Percentiles rank a stretch among this genome's conserved stretches.
These are phyloP conservation scores for Drosophila truncata DNA, from an alignment of 1,140 invertebrate species.

Conservation along the genomic window DNA sequence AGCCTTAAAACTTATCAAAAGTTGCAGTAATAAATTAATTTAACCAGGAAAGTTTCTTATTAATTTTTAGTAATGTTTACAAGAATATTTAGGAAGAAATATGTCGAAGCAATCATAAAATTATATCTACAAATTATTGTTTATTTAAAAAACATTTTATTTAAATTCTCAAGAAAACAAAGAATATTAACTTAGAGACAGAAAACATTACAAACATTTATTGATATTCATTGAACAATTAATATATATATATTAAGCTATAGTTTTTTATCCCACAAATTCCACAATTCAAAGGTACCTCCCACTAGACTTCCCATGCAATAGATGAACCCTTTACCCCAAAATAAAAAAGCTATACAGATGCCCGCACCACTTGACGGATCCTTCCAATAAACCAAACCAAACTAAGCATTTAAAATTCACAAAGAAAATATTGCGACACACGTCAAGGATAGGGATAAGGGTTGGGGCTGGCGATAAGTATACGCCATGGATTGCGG, in stretches of 20 bases:
- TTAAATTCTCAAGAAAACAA: neutral
- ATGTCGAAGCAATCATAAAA: neutral
- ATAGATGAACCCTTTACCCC: conserved; percentile 9
- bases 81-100: neutral
- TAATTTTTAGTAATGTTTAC: neutral
- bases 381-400: conserved; percentile 57
- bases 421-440: conserved; percentile 75
- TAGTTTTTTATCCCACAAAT: neutral
- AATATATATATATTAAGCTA: neutral
- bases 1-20: neutral
- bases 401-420: conserved; percentile 75
- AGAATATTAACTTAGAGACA: neutral
- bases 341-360: neutral
- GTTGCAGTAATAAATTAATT: neutral
- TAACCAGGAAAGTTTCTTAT: neutral
- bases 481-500: conserved; percentile 21
- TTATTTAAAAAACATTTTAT: fast-evolving
- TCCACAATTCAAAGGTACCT: neutral
- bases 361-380: conserved; percentile 20
- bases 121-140: neutral
- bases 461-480: conserved; percentile 33
- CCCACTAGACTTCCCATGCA: neutral
- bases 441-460: conserved; percentile 45
- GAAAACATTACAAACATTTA: neutral
- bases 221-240: too few species aligned